Evolutionary conservation across 2,888 invertebrate genomes (phyloP).

Genomic region (Acronicta psi): DNA sequence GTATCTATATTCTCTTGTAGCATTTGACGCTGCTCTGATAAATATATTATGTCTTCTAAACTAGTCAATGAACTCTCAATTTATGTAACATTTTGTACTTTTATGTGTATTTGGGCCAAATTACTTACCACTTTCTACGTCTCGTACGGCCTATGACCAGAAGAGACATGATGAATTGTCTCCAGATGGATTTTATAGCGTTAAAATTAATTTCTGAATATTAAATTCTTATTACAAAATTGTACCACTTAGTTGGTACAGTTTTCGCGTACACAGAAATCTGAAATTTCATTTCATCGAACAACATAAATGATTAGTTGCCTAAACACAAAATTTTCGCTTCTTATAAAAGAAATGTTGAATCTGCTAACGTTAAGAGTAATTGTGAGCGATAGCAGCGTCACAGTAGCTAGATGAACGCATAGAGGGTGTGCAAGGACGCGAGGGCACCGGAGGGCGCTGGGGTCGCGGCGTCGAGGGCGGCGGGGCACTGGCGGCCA

Average conservation of each 20-base stretch:
- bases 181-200: neutral
- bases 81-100: constrained; percentile 6
- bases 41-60: constrained; percentile 5
- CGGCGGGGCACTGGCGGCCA: constrained; percentile 74
- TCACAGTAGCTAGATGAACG: constrained; percentile 59
- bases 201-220: too few species aligned
- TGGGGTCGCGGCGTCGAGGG: constrained; percentile 71
- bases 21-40: neutral
- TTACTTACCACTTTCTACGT: constrained; percentile 15
- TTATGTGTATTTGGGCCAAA: constrained; percentile 14
- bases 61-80: constrained; percentile 17
- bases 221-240: too few species aligned
- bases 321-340: constrained; percentile 23
- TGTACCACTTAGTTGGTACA: too few species aligned
- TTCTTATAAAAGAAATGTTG: constrained; percentile 55
- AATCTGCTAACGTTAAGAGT: constrained; percentile 55
- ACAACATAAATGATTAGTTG: constrained; percentile 19
- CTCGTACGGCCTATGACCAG: neutral
- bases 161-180: neutral
- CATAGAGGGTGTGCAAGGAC: constrained; percentile 79
- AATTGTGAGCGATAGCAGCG: constrained; percentile 63
- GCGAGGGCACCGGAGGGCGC: constrained; percentile 72
- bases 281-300: constrained; percentile 11
- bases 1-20: neutral
- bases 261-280: constrained; percentile 6